These are phyloP conservation scores for Lochmaea capreae DNA, from an alignment of 2,888 invertebrate genomes.

Conservation along the genomic window DNA sequence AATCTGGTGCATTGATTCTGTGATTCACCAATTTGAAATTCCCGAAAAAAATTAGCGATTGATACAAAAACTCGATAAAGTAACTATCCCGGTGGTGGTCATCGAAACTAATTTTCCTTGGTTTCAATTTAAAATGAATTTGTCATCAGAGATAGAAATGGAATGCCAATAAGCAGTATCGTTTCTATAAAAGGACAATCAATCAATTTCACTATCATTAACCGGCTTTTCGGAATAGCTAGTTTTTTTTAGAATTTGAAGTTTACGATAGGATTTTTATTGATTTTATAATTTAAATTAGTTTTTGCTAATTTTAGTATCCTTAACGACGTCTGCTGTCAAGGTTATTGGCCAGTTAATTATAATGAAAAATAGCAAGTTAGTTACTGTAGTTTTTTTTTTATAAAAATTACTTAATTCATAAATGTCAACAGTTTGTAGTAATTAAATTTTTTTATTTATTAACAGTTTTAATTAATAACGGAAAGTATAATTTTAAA, in stretches of 20 bases:
- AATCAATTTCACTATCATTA: conserved; percentile 1
- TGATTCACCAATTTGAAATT: neutral
- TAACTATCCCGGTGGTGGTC: neutral
- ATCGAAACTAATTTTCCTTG: neutral
- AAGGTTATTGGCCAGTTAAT: conserved; percentile 7
- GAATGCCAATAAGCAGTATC: conserved; percentile 3
- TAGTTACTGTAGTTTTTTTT: neutral
- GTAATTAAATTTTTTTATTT: neutral
- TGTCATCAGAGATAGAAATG: neutral
- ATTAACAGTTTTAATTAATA: neutral
- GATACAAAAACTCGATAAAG: neutral
- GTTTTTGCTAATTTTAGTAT: conserved; percentile 8
- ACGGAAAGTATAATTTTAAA: neutral
- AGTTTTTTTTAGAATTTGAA: neutral
- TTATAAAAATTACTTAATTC: neutral
- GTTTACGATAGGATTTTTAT: neutral
- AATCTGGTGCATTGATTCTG: neutral
- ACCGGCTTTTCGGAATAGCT: neutral
- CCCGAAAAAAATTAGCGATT: neutral
- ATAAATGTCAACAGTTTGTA: neutral
- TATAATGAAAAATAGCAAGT: neutral
- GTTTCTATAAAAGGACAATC: conserved; percentile 4
- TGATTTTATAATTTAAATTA: conserved; percentile 8
- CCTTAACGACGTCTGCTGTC: neutral
- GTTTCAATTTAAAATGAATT: neutral